A percentile compares a stretch with the other conserved stretches of the same genome.
phyloP scores from a whole-genome alignment of 2,797 vertebrate genomes.

The Scyliorhinus canicula region DNA sequence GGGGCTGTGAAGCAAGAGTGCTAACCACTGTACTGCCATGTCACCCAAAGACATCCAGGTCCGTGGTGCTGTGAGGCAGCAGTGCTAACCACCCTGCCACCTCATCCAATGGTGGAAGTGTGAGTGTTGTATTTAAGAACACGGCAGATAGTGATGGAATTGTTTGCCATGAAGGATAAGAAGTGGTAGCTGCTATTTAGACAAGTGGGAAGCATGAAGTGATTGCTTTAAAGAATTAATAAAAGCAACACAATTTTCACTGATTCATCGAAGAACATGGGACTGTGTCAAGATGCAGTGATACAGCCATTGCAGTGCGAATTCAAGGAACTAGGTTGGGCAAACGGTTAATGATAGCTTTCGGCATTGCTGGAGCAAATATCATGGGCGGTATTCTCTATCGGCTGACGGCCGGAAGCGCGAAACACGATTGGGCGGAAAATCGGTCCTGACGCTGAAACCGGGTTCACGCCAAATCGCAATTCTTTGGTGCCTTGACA shows the following conservation, averaged over 20 bases:
- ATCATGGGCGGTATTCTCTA: too few species aligned
- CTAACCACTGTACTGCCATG: too few species aligned
- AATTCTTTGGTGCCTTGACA: too few species aligned
- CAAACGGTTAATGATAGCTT: background rate
- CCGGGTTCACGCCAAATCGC: too few species aligned
- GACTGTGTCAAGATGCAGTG: background rate
- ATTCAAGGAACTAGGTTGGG: background rate
- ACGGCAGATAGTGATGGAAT: background rate
- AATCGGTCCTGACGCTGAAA: too few species aligned
- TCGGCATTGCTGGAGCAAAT: background rate
- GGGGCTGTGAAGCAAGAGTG: too few species aligned
- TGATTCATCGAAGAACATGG: background rate
- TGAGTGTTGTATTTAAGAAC: background rate
- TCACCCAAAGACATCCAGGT: too few species aligned
- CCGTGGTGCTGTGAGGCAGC: too few species aligned
- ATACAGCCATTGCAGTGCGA: background rate
- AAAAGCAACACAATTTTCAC: background rate
- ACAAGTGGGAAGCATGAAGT: background rate
- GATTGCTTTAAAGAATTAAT: background rate
- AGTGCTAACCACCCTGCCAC: too few species aligned
- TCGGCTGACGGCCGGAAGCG: too few species aligned
- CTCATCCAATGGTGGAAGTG: too few species aligned
- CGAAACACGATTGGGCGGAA: too few species aligned
- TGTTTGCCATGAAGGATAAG: background rate
- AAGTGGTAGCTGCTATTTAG: background rate